Evolutionary conservation across 2,113 vertebrate genomes (phyloP).

Genomic region (Monarcha castaneiventris): DNA sequence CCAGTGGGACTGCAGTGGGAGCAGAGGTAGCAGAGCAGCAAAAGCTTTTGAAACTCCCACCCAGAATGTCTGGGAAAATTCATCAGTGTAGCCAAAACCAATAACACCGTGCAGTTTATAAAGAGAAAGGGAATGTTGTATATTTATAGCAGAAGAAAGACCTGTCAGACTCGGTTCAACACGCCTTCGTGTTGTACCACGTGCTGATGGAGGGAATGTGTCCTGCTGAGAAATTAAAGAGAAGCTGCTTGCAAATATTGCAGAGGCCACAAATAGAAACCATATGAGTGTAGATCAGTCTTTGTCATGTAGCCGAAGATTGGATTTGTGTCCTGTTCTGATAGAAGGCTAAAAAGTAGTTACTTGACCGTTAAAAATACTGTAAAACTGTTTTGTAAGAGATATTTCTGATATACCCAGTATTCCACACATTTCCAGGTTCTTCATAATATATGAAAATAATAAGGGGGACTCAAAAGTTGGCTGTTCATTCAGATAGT

Average conservation of each 20-base stretch:
- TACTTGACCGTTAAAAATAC: neutral
- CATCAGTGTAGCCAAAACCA: neutral
- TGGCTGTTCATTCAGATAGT: neutral
- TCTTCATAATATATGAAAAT: neutral
- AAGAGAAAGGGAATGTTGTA: conserved; percentile 6
- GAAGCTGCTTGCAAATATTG: conserved; percentile 6
- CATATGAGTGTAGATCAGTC: neutral
- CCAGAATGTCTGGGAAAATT: conserved; percentile 38
- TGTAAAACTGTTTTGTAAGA: neutral
- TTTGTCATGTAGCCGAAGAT: neutral
- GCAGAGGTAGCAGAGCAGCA: neutral
- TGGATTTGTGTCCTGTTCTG: neutral
- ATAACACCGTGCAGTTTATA: neutral
- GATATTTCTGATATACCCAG: neutral
- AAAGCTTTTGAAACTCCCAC: conserved; percentile 52
- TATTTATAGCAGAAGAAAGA: conserved; percentile 42
- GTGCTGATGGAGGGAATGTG: neutral
- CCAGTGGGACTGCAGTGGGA: neutral
- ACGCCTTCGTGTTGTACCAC: neutral
- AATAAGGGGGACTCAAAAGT: neutral
- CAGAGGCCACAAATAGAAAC: neutral
- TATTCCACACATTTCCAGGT: neutral
- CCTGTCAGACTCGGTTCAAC: conserved; percentile 43
- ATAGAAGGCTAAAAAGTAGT: neutral
- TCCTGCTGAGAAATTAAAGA: conserved; percentile 45